A percentile compares a stretch with the other conserved stretches of the same genome.
Conservation (phyloP, 1,140 invertebrate genomes). For the Drosophila sulfurigaster region DNA sequence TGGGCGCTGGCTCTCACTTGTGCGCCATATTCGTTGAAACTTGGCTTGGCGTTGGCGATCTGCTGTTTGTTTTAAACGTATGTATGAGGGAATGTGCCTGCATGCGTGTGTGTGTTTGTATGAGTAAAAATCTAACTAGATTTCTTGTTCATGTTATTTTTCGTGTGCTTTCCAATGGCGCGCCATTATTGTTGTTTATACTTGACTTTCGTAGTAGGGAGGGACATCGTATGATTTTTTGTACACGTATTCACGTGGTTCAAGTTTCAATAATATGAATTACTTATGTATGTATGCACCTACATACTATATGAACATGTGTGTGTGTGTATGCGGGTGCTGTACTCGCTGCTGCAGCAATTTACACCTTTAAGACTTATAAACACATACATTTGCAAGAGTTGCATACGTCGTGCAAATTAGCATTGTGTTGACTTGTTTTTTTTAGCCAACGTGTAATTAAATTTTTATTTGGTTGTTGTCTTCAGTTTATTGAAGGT, state of each 20-base stretch:
- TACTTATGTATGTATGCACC: not conserved
- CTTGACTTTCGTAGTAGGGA: not conserved
- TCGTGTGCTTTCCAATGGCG: constrained; percentile 15
- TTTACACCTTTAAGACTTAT: constrained; percentile 9
- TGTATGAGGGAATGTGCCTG: constrained; percentile 2
- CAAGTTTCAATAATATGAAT: constrained; percentile 19
- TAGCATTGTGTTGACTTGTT: not conserved
- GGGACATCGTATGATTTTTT: constrained; percentile 39
- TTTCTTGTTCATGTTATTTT: constrained; percentile 27
- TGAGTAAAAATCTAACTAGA: constrained; percentile 21
- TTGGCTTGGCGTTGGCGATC: constrained; percentile 33
- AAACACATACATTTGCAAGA: not conserved
- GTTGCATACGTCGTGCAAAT: not conserved
- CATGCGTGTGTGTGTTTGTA: not conserved
- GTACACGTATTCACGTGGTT: constrained; percentile 38
- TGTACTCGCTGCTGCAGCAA: not conserved
- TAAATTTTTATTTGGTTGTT: not conserved
- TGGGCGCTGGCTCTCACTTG: constrained; percentile 32
- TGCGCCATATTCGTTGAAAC: constrained; percentile 36
- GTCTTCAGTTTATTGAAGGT: not conserved
- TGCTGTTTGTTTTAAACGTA: constrained; percentile 16
- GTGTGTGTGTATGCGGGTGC: not conserved
- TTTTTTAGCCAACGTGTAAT: constrained; percentile 11
- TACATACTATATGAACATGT: not conserved
- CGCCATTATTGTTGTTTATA: constrained; percentile 4